Base-by-base conservation (phyloP, 2,888 invertebrate genomes). In the Pseudoips prasinana region DNA sequence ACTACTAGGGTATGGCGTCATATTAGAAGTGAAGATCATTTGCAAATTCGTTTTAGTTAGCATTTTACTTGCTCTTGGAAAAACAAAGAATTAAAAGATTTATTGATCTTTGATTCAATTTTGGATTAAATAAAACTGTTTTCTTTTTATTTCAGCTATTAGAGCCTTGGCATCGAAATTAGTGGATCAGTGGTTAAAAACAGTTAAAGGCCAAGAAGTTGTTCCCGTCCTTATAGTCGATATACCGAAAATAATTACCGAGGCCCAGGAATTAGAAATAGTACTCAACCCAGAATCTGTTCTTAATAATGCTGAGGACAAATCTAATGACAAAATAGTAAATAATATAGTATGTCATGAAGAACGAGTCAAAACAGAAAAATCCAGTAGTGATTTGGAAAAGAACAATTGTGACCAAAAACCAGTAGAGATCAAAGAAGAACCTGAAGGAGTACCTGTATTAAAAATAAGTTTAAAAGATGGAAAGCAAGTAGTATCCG, bases 111-210 rank as follows among this genome's bases (percentile, higher is more conserved):
- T n/a, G n/a, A n/a, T n/a, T n/a, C n/a, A n/a, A n/a, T n/a, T n/a
- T n/a, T n/a, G n/a, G n/a, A n/a, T n/a, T n/a, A n/a, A n/a, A n/a
- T n/a, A n/a, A n/a, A n/a, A n/a, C 14, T 5, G 7, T 3, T 7
- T 55, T 50, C 66, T 51, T 58, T 52, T 55, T 17, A 41, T 90
- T 90, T 58, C 84, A 95, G 95, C 91, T 67, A 94, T 96, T 35
- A 92, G 94, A 67, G 91, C 92, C 36, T 83, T 96, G 58, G 95
- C 97, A 7, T 91, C 92, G 35, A 93, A 94, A 60, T 89, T 97
- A 38, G 97, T 97, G 14, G 95, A 96, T 65, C 94, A 95, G 70
- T 97, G 97, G 97, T 89, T 97, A 58, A 94, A 94, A 75, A 94
- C 96, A 36, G 96, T 97, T 1, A 96, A 96, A 76, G 94, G 93